Evolutionary conservation across 2,888 invertebrate species (phyloP).

Genomic region (Agrypnus murinus): DNA sequence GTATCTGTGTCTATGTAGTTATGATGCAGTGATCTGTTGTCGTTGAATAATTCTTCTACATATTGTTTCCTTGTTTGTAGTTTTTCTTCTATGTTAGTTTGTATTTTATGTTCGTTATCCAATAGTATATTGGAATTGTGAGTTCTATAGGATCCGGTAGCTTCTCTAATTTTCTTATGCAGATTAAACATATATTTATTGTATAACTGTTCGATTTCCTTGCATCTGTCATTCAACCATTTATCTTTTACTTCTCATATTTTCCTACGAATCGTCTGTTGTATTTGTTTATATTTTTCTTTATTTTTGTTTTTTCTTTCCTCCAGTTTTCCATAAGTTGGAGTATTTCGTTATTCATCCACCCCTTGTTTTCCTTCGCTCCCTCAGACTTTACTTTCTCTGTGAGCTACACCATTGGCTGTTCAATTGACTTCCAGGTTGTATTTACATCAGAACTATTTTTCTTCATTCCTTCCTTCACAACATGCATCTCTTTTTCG

Average conservation of each 20-base stretch:
- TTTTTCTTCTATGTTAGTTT: slow-evolving; percentile 11
- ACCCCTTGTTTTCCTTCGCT: too few species aligned
- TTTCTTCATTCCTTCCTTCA: slow-evolving; percentile 16
- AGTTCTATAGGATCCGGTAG: slow-evolving; percentile 6
- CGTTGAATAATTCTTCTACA: slow-evolving; percentile 20
- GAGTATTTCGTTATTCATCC: too few species aligned
- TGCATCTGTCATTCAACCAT: slow-evolving; percentile 17
- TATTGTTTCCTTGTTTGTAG: slow-evolving; percentile 16
- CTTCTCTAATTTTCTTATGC: slow-evolving; percentile 22
- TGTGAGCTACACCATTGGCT: too few species aligned
- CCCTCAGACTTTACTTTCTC: too few species aligned
- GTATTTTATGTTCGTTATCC: slow-evolving; percentile 25
- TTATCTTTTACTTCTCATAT: slow-evolving; percentile 24
- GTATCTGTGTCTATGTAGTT: slow-evolving; percentile 16
- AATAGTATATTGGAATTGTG: slow-evolving; percentile 17
- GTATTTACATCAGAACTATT: slow-evolving; percentile 5
- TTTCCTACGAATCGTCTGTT: slow-evolving; percentile 20
- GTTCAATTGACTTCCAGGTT: too few species aligned
- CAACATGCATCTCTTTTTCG: slow-evolving; percentile 11
- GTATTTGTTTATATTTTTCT: slow-evolving; percentile 17
- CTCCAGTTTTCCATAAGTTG: slow-evolving; percentile 22
- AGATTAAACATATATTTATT: slow-evolving; percentile 13
- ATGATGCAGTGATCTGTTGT: slow-evolving; percentile 18
- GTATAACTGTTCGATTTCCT: slow-evolving; percentile 15
- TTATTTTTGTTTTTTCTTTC: slow-evolving; percentile 20